phyloP scores from a whole-genome alignment of 2,797 vertebrate species.

The Adrianichthys oophorus region DNA sequence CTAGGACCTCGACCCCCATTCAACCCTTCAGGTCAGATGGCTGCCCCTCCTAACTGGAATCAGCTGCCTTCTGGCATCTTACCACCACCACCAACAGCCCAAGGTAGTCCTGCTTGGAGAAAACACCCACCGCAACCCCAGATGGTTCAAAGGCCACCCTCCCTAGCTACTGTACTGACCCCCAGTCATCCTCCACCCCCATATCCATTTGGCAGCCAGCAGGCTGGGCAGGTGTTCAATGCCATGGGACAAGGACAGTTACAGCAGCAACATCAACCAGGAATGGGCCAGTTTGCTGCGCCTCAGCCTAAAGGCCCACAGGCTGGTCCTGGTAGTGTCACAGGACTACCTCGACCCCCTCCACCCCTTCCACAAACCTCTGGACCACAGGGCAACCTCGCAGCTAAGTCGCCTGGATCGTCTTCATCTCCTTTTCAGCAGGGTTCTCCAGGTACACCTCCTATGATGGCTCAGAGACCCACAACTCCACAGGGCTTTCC shows the following conservation, averaged over 20 bases:
- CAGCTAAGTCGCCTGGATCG: conserved; percentile 95
- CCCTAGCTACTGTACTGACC: conserved; percentile 92
- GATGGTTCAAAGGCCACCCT: conserved; percentile 89
- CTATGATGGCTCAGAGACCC: conserved; percentile 92
- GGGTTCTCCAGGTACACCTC: conserved; percentile 95
- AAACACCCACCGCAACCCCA: conserved; percentile 88
- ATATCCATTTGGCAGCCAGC: conserved; percentile 98
- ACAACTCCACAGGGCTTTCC: conserved; percentile 93
- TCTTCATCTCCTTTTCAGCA: conserved; percentile 97
- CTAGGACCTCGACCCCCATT: conserved; percentile 88
- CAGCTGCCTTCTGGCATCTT: conserved; percentile 90
- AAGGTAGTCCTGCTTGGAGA: conserved; percentile 90
- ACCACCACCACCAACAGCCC: conserved; percentile 86
- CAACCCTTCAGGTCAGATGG: conserved; percentile 89
- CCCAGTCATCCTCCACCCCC: conserved; percentile 97
- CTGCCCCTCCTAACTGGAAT: conserved; percentile 93
- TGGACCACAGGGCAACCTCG: conserved; percentile 89
- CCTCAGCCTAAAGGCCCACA: conserved; percentile 94
- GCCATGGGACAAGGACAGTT: conserved; percentile 89
- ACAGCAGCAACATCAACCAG: conserved; percentile 85
- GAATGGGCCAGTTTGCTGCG: conserved; percentile 90
- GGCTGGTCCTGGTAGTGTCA: conserved; percentile 78
- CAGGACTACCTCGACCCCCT: conserved; percentile 82
- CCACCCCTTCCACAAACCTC: conserved; percentile 84
- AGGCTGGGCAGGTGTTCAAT: conserved; percentile 87